A percentile compares a stretch with the other conserved stretches of the same genome.
Evolutionary conservation across 1,140 invertebrate species (phyloP).

Genomic region (Penaeus chinensis): DNA sequence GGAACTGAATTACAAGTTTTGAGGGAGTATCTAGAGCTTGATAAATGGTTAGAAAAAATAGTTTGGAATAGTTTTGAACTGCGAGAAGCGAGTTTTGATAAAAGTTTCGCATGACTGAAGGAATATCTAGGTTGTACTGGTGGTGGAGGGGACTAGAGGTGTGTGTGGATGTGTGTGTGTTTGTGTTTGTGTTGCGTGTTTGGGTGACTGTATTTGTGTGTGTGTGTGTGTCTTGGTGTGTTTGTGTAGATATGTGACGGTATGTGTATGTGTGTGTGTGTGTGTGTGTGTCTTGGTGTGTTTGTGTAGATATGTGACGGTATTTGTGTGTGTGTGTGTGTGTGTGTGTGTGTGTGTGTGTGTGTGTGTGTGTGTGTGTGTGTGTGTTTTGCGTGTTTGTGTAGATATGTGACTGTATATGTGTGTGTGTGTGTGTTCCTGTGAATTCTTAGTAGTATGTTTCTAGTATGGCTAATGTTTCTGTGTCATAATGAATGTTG

Average conservation of each 20-base stretch:
- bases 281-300: background rate
- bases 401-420: background rate
- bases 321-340: constrained; percentile 18
- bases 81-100: no score
- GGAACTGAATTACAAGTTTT: no score
- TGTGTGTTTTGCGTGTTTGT: background rate
- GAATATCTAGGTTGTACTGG: no score
- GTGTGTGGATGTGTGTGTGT: no score
- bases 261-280: constrained; percentile 26
- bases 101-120: no score
- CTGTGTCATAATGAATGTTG: no score
- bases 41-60: no score
- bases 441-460: background rate
- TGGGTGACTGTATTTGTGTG: background rate
- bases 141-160: no score
- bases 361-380: background rate
- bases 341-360: background rate
- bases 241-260: background rate
- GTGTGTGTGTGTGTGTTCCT: background rate
- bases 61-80: no score
- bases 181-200: no score
- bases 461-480: background rate
- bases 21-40: no score
- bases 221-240: constrained; percentile 16
- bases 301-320: background rate